Conservation (phyloP, 2,797 vertebrate species). For the Gallinago solitaria region DNA sequence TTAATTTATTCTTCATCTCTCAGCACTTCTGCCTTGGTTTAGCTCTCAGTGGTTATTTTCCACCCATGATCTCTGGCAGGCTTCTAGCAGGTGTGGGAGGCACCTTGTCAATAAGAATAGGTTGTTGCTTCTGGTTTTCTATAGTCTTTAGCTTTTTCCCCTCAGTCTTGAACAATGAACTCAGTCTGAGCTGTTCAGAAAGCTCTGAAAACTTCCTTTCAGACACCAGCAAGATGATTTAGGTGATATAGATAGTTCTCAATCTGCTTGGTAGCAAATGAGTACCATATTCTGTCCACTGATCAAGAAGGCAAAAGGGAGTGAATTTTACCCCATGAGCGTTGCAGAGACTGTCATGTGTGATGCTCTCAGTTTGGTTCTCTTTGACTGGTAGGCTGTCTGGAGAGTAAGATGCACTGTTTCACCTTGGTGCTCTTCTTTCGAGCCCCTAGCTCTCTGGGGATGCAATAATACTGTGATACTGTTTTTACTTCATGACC, state of each 20-base stretch:
- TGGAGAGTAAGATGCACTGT: background rate
- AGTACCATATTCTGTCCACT: background rate
- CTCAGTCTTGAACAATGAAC: background rate
- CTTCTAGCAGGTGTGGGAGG: background rate
- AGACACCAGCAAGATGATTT: background rate
- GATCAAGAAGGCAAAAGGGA: background rate
- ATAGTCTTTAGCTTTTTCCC: background rate
- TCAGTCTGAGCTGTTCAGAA: background rate
- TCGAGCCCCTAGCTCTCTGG: background rate
- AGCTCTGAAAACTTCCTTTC: background rate
- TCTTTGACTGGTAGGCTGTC: background rate
- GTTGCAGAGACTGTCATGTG: rapidly evolving
- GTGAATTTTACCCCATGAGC: background rate
- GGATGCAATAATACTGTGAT: background rate
- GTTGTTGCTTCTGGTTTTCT: background rate
- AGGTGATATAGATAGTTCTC: background rate
- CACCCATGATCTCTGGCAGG: background rate
- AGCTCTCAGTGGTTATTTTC: background rate
- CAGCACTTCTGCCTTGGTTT: background rate
- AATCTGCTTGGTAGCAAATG: background rate
- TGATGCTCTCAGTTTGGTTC: background rate
- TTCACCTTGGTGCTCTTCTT: background rate
- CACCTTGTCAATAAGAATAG: background rate
- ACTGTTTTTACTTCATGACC: background rate
- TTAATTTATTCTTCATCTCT: background rate